Conservation (phyloP, 2,113 vertebrate species). For the Todiramphus chloris region DNA sequence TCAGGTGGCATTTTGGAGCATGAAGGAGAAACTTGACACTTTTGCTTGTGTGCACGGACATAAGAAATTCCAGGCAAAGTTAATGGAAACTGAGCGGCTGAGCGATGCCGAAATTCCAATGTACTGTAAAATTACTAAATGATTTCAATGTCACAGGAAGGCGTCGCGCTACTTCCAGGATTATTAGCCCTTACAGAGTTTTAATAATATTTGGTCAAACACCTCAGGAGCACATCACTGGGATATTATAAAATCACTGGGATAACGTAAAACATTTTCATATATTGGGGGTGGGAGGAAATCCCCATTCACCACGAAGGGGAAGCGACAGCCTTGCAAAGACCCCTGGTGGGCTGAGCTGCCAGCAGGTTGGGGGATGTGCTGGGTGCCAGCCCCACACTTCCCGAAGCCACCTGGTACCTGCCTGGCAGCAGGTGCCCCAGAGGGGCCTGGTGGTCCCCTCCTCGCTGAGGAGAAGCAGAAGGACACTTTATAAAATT, state of each 20-base stretch:
- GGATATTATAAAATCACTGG: background rate
- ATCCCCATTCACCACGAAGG: background rate
- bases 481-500: constrained; percentile 62
- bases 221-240: constrained; percentile 9
- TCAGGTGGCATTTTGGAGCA: constrained; percentile 69
- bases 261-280: background rate
- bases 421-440: background rate
- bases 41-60: constrained; percentile 39
- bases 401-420: background rate
- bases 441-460: background rate
- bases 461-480: background rate
- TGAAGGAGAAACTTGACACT: constrained; percentile 80
- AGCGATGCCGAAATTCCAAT: constrained; percentile 67
- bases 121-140: constrained; percentile 78
- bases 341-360: background rate
- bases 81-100: constrained; percentile 75
- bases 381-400: accelerated
- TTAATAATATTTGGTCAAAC: constrained; percentile 72
- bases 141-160: constrained; percentile 74
- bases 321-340: background rate
- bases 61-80: constrained; percentile 69
- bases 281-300: background rate
- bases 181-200: constrained; percentile 67
- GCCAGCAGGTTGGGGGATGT: accelerated
- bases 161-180: constrained; percentile 41